Evolutionary conservation across 2,113 vertebrate species (phyloP), one percentile per base, ranked within the genome.

Genomic region (Oostethus manadensis): DNA sequence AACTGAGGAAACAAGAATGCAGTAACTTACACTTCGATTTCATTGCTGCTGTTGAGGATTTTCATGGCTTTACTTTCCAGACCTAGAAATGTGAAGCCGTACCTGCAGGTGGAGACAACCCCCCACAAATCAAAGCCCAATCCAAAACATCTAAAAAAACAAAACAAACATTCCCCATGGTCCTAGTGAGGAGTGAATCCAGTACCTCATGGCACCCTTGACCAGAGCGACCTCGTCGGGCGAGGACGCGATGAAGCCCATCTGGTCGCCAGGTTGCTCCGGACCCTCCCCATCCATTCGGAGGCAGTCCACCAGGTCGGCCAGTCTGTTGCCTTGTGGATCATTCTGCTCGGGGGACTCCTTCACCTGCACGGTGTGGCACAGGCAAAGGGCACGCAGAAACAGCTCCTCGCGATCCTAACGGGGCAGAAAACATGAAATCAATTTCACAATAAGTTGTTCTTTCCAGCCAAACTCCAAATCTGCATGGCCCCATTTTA

Each of bases 171-270:
- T 49, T 53, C 26, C 17, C n/a, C 2, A 10, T n/a, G 17, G 17
- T 53, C 26, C 35, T 38, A 33, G 8, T 33, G 7, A 3, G 13
- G 3, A 22, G 16, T 17, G 21, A 51, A 26, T 9, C 22, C 11
- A 17, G 10, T 91, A 98, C 97, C 89, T 94, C 86, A 94, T 93
- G 60, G 97, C 96, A 4, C 97, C 97, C 78, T 93, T 92, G 60
- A 99, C 92, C 80, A 99, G 85, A 50, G 97, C 97, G 1, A 95
- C 91, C 85, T 99, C 97, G 22, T 99, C 97, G 0, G 97, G 97
- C 4, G 97, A 98, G 20, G 97, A 97, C 23, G 95, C 93, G 47
- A 98, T 89, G 6, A 94, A 98, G 29, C 89, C 90, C 47, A 51
- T 78, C 26, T 85, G 77, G 67, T 84, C 47, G 38, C 68, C 22